A percentile compares a stretch with the other conserved stretches of the same genome.
Conservation (phyloP, 2,888 invertebrate genomes). For the Bombylius discolor region DNA sequence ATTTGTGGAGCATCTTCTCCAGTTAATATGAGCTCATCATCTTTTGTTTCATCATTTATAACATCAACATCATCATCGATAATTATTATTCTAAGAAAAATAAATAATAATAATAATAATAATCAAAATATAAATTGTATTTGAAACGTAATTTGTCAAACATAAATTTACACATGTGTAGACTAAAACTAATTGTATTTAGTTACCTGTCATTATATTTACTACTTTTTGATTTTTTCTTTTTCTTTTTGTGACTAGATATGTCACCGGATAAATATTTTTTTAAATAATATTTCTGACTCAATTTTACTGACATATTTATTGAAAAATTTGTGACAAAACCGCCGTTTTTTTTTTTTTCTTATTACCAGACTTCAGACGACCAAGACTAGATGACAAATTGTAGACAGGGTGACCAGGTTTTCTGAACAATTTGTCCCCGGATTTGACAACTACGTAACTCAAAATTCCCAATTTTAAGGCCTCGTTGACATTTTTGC, state of each 20-base stretch:
- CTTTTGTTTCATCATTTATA: constrained; percentile 31
- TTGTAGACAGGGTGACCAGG: too few species aligned
- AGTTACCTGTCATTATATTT: background rate
- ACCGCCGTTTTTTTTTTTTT: too few species aligned
- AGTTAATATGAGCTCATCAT: constrained; percentile 51
- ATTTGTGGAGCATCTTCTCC: constrained; percentile 86
- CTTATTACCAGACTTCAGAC: too few species aligned
- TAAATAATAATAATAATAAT: background rate
- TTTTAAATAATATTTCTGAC: constrained; percentile 67
- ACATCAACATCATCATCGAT: constrained; percentile 66
- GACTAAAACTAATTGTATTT: too few species aligned
- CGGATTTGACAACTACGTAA: too few species aligned
- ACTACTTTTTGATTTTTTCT: constrained; percentile 26
- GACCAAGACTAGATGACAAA: too few species aligned
- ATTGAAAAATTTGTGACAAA: too few species aligned
- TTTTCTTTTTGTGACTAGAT: constrained; percentile 50
- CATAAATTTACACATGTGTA: too few species aligned
- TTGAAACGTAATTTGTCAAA: too few species aligned
- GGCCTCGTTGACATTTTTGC: too few species aligned
- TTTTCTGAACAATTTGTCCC: too few species aligned
- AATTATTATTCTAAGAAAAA: constrained; percentile 52
- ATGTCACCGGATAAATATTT: constrained; percentile 59
- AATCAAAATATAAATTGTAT: background rate
- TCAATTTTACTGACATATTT: constrained; percentile 31
- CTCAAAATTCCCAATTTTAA: too few species aligned